Percentiles rank a stretch among this genome's conserved stretches.
These are phyloP conservation scores for Cataglyphis rosenhaueri DNA, from an alignment of 2,888 invertebrate species.

Conservation along the genomic window DNA sequence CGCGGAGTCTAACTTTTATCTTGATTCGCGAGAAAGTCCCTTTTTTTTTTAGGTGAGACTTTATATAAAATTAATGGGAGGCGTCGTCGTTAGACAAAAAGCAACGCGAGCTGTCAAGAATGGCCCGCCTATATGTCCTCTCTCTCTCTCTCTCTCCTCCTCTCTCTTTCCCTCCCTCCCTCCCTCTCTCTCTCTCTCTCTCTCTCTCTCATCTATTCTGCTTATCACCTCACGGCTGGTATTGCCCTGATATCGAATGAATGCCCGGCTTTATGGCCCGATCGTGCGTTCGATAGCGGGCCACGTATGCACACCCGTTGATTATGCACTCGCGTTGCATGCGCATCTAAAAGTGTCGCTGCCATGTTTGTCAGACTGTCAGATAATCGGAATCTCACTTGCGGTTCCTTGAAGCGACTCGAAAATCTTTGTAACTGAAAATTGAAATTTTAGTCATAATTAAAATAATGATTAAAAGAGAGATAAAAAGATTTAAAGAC, in stretches of 20 bases:
- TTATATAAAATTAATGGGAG: constrained; percentile 75
- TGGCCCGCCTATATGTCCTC: constrained; percentile 76
- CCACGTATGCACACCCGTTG: constrained; percentile 59
- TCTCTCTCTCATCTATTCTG: constrained; percentile 70
- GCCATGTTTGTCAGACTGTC: constrained; percentile 30
- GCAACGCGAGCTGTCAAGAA: constrained; percentile 76
- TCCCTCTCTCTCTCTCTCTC: constrained; percentile 47
- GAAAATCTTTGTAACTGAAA: background rate
- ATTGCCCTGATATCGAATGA: constrained; percentile 82
- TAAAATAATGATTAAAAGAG: background rate
- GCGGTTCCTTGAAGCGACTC: background rate
- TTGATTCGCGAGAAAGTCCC: background rate
- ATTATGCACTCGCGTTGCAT: constrained; percentile 56
- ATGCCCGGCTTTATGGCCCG: constrained; percentile 82
- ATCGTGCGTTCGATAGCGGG: constrained; percentile 79
- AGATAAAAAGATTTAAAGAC: background rate
- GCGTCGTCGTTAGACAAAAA: constrained; percentile 78
- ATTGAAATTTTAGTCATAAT: background rate
- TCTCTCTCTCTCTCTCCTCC: background rate
- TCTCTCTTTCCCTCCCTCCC: background rate
- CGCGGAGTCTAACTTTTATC: background rate
- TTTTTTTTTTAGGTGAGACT: constrained; percentile 31
- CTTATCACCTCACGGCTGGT: constrained; percentile 81
- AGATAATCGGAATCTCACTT: constrained; percentile 34
- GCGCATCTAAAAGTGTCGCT: constrained; percentile 42